Evolutionary conservation across 1,140 invertebrate genomes (phyloP).

Genomic region (Conopomorpha cramerella): DNA sequence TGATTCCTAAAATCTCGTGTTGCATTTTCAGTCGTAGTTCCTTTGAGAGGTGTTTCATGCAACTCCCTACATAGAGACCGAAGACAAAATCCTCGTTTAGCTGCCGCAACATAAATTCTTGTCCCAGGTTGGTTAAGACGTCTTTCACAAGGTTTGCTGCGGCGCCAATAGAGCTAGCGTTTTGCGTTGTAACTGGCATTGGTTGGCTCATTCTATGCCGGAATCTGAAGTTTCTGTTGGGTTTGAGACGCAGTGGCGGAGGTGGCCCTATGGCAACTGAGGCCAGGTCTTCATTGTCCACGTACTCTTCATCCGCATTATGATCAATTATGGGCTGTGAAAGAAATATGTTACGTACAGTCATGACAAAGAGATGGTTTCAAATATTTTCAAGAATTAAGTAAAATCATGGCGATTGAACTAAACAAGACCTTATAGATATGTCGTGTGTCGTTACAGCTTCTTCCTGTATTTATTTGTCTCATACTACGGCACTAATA

Average conservation of each 20-base stretch:
- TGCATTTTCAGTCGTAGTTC: slow-evolving; percentile 29
- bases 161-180: slow-evolving; percentile 6
- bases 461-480: too few species aligned
- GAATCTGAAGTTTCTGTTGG: slow-evolving; percentile 17
- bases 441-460: too few species aligned
- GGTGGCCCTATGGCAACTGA: slow-evolving; percentile 42
- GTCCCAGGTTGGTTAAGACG: slow-evolving; percentile 24
- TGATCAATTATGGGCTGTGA: not conserved
- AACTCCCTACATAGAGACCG: slow-evolving; percentile 36
- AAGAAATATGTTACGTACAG: too few species aligned
- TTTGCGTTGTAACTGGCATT: slow-evolving; percentile 5
- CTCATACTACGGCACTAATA: too few species aligned
- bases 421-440: too few species aligned
- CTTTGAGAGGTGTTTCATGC: slow-evolving; percentile 34
- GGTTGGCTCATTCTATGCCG: slow-evolving; percentile 11
- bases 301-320: slow-evolving; percentile 33
- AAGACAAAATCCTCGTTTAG: slow-evolving; percentile 46
- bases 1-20: slow-evolving; percentile 36
- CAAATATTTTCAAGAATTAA: too few species aligned
- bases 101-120: slow-evolving; percentile 31
- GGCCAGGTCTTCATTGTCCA: slow-evolving; percentile 41
- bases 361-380: too few species aligned
- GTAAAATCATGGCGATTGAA: too few species aligned
- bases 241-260: slow-evolving; percentile 25
- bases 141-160: slow-evolving; percentile 26